Base-by-base conservation (phyloP, 2,113 vertebrate species). In the Microtus pennsylvanicus region DNA sequence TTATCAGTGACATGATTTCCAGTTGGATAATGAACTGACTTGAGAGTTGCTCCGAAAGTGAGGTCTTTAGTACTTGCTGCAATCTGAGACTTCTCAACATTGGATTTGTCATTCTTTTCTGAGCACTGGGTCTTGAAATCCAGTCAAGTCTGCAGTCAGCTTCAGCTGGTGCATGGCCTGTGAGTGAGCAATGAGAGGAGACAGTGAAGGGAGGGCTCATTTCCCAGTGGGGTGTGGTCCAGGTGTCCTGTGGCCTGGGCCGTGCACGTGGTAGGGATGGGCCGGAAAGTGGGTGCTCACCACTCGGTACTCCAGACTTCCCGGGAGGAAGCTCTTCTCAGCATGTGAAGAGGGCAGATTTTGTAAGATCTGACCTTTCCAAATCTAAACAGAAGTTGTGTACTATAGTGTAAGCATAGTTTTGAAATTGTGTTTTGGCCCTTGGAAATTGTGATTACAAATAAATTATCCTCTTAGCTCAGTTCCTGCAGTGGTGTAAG, bases 1-100 rank as follows among this genome's bases (percentile, higher is more conserved):
- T 97, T 95, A 93, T 97, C 98, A 98, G 94, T 98, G 98, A 98
- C 98, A 96, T 95, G 98, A 98, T 99, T 98, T 98, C 96, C 98
- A 97, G 92, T 95, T 97, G 97, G 98, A 97, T 98, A 97, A 97
- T 98, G 98, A 98, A 97, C 97, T 96, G 96, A 95, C 98, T 96
- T 97, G 94, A 72, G 97, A 94, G 97, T 97, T 98, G 97, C 89
- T 96, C 97, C 7, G 3, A 67, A 24, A 95, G 94, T 83, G 97
- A 93, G 76, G 94, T 22, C 91, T 96, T 96, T 28, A 97, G 93
- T 97, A 94, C 94, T 82, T 97, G 93, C 95, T 94, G 93, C 92
- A 69, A 55, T 87, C 77, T 83, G 5, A 11, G 26, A 61, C 87
- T 87, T 92, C 90, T 86, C 85, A 81, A 26, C 28, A n/a, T 78